Base-by-base conservation (phyloP, 1,140 invertebrate species). In the Brachionus rubens region DNA sequence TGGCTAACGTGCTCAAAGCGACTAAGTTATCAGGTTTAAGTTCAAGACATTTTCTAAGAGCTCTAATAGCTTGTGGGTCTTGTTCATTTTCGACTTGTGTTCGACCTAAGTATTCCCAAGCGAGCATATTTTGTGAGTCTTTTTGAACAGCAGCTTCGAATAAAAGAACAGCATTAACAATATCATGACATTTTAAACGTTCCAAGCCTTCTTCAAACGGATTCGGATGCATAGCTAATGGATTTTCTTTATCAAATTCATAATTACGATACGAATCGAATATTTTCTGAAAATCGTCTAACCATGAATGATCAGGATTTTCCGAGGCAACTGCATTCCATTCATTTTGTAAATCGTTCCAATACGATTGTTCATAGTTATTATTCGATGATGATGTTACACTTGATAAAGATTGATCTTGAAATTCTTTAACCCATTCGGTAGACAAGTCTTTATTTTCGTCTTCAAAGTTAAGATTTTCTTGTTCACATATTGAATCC, bases 61-160 rank as follows among this genome's bases (percentile, higher is more conserved):
- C 94, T 46, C 91, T 88, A 78, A 97, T 97, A 3, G 92, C 93
- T 77, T 90, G 87, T 10, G 91, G 90, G 85, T 96, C 93, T 83
- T 91, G 89, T 85, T 92, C 91, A 83, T 93, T 94, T 86, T 98
- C 93, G 40, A 95, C 93, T 84, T 98, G 94, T 16, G 92, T 91
- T 43, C 90, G 91, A 1, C 88, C 88, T 16, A 88, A 79, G 78
- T 86, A 86, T 77, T 86, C 87, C 87, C 87, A 88, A 0, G 86
- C 85, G 82, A 86, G 62, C 9, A 88, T 82, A 82, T 92, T 91
- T 40, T 90, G 86, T 2, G 91, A 89, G 77, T 93, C 87, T 82
- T 94, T 90, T 82, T 94, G 90, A 6, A 90, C 92, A 46, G 94
- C 94, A 72, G 93, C 92, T 87, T 99, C 96, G 86, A 98, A 98